Conservation (phyloP, 2,888 invertebrate genomes). For the Cryptocephalus primarius region DNA sequence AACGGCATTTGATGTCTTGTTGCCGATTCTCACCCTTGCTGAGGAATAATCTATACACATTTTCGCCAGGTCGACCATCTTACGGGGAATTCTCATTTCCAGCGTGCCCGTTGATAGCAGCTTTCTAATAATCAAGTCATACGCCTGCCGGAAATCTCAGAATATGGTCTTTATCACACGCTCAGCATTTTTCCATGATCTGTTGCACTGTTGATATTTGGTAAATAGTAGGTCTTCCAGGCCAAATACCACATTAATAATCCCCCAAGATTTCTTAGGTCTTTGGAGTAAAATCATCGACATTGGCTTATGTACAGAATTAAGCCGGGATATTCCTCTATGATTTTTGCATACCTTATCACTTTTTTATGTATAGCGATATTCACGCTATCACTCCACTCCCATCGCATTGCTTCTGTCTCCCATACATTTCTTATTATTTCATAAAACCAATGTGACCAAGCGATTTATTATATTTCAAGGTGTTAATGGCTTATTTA, state of each 20-base stretch:
- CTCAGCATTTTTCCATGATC: neutral
- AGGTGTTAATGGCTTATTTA: slow-evolving; percentile 1
- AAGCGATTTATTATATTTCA: neutral
- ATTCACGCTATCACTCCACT: neutral
- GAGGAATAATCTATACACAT: neutral
- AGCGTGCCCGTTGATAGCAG: neutral
- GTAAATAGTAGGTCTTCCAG: too few species aligned
- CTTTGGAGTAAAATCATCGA: too few species aligned
- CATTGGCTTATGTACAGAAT: too few species aligned
- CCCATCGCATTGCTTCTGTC: neutral
- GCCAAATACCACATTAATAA: too few species aligned
- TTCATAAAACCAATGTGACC: neutral
- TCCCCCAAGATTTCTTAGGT: too few species aligned
- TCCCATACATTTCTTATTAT: neutral
- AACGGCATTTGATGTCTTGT: neutral
- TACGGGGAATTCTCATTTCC: neutral
- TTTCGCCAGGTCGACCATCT: neutral
- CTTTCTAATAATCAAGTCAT: neutral
- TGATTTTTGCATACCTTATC: neutral
- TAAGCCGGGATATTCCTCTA: neutral
- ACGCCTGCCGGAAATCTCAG: neutral
- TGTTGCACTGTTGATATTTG: neutral
- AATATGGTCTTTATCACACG: neutral
- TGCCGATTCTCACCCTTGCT: neutral
- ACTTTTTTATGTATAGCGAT: neutral